phyloP scores from a whole-genome alignment of 2,888 invertebrate species.

The Leptinotarsa juncta region DNA sequence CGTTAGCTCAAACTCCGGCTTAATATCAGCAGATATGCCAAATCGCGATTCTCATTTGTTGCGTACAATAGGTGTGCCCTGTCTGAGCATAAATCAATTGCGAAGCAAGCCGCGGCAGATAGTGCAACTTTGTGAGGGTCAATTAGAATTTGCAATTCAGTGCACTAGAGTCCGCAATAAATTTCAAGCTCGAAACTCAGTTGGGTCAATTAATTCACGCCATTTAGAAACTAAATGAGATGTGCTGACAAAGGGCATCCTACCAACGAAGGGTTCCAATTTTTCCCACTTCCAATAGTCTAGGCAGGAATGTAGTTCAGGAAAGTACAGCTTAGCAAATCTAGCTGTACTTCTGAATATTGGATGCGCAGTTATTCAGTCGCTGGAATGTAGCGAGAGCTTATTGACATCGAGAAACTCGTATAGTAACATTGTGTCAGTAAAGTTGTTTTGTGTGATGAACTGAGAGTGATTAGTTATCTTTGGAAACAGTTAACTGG shows the following conservation, averaged over 20 bases:
- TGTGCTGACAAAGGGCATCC: constrained; percentile 17
- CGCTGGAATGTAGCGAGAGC: too few species aligned
- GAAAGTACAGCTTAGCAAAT: too few species aligned
- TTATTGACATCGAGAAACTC: too few species aligned
- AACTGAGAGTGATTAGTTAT: too few species aligned
- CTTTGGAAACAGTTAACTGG: too few species aligned
- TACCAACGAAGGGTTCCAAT: not conserved
- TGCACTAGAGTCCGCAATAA: constrained; percentile 36
- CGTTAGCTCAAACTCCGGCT: constrained; percentile 48
- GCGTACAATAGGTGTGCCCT: constrained; percentile 57
- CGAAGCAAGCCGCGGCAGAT: constrained; percentile 52
- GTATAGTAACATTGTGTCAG: too few species aligned
- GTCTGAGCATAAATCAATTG: constrained; percentile 62
- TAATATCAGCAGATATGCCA: constrained; percentile 46
- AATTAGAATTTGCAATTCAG: constrained; percentile 59
- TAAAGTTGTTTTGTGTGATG: too few species aligned
- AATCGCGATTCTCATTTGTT: too few species aligned
- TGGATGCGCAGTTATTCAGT: too few species aligned
- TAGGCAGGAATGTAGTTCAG: too few species aligned
- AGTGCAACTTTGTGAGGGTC: constrained; percentile 56
- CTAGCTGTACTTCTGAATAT: too few species aligned
- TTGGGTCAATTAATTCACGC: constrained; percentile 6
- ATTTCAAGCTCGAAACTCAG: constrained; percentile 22
- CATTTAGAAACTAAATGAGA: not conserved
- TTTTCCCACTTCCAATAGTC: not conserved